Conservation (phyloP, 2,797 vertebrate genomes). For the Ctenopoma kingsleyae region DNA sequence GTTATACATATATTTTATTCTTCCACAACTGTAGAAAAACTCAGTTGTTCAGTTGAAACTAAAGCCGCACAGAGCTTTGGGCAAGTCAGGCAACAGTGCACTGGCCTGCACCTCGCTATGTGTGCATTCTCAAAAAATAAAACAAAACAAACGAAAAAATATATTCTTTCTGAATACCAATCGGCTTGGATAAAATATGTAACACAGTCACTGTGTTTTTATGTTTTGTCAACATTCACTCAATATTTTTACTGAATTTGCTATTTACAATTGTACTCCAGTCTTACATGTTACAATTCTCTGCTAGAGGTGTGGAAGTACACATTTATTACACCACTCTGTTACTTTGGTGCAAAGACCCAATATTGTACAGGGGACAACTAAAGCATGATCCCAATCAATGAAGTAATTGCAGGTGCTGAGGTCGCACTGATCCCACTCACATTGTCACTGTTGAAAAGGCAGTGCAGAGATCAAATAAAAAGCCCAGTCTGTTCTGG, state of each 20-base stretch:
- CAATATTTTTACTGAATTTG: background rate
- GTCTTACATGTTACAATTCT: slow-evolving; percentile 4
- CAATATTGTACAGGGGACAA: slow-evolving; percentile 21
- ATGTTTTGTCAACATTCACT: background rate
- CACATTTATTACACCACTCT: slow-evolving; percentile 20
- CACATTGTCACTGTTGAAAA: slow-evolving; percentile 41
- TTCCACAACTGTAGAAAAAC: too few relatives aligned
- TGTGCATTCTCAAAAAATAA: background rate
- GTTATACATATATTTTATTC: too few relatives aligned
- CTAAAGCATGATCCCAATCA: slow-evolving; percentile 45
- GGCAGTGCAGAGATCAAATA: slow-evolving; percentile 50
- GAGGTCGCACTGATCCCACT: slow-evolving; percentile 43
- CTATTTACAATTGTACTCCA: slow-evolving; percentile 9
- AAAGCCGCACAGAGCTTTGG: too few relatives aligned
- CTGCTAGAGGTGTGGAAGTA: background rate
- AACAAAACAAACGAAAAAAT: slow-evolving; percentile 7
- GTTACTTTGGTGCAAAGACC: slow-evolving; percentile 21
- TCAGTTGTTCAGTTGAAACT: too few relatives aligned
- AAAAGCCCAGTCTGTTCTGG: slow-evolving; percentile 36
- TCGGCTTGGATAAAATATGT: background rate
- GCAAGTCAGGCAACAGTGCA: background rate
- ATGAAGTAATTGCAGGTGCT: slow-evolving; percentile 39
- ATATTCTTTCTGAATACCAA: slow-evolving; percentile 14
- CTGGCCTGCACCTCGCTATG: background rate
- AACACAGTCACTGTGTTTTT: slow-evolving; percentile 18